phyloP scores from a whole-genome alignment of 2,888 invertebrate genomes.

The Caenorhabditis afra region DNA sequence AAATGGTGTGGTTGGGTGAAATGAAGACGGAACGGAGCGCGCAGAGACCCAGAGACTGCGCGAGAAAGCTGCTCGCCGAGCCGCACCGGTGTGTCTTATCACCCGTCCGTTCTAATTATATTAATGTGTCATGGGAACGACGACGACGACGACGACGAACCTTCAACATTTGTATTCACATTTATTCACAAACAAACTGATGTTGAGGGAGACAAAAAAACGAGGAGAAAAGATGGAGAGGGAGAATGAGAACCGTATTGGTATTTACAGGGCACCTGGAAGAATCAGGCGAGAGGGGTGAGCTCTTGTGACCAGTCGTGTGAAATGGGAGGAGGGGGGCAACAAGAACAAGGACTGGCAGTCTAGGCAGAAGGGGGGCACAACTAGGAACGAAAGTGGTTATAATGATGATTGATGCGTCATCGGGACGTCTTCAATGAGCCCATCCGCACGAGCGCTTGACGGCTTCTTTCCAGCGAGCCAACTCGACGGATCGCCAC shows the following conservation, averaged over 20 bases:
- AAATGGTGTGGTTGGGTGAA: slow-evolving; percentile 24
- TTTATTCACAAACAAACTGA: slow-evolving; percentile 24
- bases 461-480: slow-evolving; percentile 76
- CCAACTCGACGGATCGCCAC: slow-evolving; percentile 64
- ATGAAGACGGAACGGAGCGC: neutral
- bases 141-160: too few relatives aligned
- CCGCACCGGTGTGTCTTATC: slow-evolving; percentile 8
- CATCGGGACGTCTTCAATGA: slow-evolving; percentile 8
- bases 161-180: slow-evolving; percentile 12
- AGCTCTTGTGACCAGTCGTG: slow-evolving; percentile 15
- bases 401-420: slow-evolving; percentile 26
- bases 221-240: neutral
- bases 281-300: slow-evolving; percentile 35
- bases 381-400: slow-evolving; percentile 30
- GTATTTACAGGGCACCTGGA: slow-evolving; percentile 36
- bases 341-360: slow-evolving; percentile 1
- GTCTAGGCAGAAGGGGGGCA: neutral
- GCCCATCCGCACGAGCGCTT: slow-evolving; percentile 74
- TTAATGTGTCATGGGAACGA: slow-evolving; percentile 7
- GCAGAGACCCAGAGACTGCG: slow-evolving; percentile 3
- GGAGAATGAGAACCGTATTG: slow-evolving; percentile 20
- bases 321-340: slow-evolving; percentile 7
- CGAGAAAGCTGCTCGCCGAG: neutral
- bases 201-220: slow-evolving; percentile 7
- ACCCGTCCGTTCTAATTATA: slow-evolving; percentile 2